A percentile compares a stretch with the other conserved stretches of the same genome.
These are phyloP conservation scores for Triplophysa dalaica DNA, from an alignment of 2,113 vertebrate genomes.

Conservation along the genomic window DNA sequence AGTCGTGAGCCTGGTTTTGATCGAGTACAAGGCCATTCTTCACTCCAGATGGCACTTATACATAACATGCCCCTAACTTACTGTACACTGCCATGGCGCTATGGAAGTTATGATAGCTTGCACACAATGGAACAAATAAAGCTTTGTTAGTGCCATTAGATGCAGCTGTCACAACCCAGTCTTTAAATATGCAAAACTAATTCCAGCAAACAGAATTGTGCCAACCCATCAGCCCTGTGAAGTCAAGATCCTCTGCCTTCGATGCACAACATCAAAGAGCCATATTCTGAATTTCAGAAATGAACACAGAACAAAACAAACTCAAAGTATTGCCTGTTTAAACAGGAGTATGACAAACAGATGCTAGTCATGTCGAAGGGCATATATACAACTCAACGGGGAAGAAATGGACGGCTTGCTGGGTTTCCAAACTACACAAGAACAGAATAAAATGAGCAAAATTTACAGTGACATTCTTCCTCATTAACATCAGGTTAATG, in stretches of 20 bases:
- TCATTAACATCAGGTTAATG: too few species aligned
- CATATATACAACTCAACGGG: conserved; percentile 3
- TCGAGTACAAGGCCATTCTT: conserved; percentile 42
- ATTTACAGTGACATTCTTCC: background rate
- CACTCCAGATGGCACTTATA: conserved; percentile 53
- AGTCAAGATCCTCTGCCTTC: conserved; percentile 40
- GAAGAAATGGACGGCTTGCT: background rate
- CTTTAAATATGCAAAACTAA: conserved; percentile 45
- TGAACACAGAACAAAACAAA: conserved; percentile 46
- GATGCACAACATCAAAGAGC: conserved; percentile 38
- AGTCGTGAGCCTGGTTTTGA: conserved; percentile 42
- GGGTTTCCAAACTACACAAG: too few species aligned
- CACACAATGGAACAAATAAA: conserved; percentile 56
- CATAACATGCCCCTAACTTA: conserved; percentile 54
- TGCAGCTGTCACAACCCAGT: conserved; percentile 48
- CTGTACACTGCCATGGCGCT: conserved; percentile 41
- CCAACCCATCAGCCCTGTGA: conserved; percentile 40
- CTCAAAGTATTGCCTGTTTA: conserved; percentile 32
- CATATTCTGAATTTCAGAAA: conserved; percentile 43
- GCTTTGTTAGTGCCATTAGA: conserved; percentile 52
- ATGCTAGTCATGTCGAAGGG: conserved; percentile 38
- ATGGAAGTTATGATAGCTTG: conserved; percentile 42
- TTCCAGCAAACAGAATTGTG: conserved; percentile 12
- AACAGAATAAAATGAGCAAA: background rate
- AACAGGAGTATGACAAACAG: conserved; percentile 42